Base-by-base conservation (phyloP, 1,140 invertebrate species). In the Drosophila gunungcola region DNA sequence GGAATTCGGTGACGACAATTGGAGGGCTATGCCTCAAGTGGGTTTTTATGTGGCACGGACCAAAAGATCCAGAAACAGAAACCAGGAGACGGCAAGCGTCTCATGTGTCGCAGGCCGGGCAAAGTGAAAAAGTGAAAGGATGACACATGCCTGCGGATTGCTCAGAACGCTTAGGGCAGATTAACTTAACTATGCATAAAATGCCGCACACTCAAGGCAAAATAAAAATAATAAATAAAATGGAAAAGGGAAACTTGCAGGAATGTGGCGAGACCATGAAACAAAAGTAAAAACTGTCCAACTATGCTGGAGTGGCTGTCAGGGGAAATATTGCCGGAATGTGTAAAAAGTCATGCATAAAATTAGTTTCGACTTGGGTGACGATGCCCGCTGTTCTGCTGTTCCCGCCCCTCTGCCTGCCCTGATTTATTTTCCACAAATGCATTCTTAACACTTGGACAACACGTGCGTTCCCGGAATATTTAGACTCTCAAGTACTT, bases 301-400 rank as follows among this genome's bases (percentile, higher is more conserved):
- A 80, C 77, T 84, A 77, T 48, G 54, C 64, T 80, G 81, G 78
- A 85, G 80, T 85, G 81, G 63, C 83, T 86, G 75, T 76, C 83
- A 73, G 78, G 78, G 83, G 60, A 86, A 83, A 83, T 88, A 79
- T 86, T 75, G 83, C 65, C 41, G 83, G 83, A 86, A 88, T 88
- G 83, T 84, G 83, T 89, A 83, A 88, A 88, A 88, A 88, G 83
- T 88, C 83, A 88, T 88, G 83, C 83, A 88, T 88, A 88, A 83
- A 88, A 88, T 88, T 89, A 88, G 83, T 89, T 88, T 88, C 84
- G 77, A 80, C 84, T 89, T 83, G 79, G 84, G 67, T 88, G 83
- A 83, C 72, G 83, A 55, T 67, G 60, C 60, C 80, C 48, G 58
- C 73, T 48, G 39, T 46, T 65, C 80, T 43, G 58, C 67, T 48